Base-by-base conservation (phyloP, 2,113 vertebrate species). In the Ceyx cyanopectus region DNA sequence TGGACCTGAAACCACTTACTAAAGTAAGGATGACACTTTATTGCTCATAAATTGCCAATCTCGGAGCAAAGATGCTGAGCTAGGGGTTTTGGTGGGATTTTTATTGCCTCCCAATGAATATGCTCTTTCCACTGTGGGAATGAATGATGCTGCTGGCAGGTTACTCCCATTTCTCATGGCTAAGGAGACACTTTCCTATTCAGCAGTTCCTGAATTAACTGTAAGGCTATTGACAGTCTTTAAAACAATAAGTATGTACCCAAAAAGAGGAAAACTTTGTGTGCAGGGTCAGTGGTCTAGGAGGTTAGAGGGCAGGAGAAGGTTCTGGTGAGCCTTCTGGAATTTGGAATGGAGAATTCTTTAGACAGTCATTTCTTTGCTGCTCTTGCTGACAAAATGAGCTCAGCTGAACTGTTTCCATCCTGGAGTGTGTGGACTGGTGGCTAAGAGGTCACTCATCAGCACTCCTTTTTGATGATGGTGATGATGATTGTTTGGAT, bases 21-120 rank as follows among this genome's bases (percentile, higher is more conserved):
- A 20, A 73, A 81, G n/a, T 41, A 18, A 48, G 46, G 78, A 9
- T 85, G 81, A 45, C 27, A 56, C 70, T 91, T 91, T 46, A 21
- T 46, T 90, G 76, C 84, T 67, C 46, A 48, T 56, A 63, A 92
- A 74, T 69, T 51, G 51, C 24, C 37, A 76, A 3, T 60, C 60
- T 80, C 5, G 2, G 81, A 46, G 60, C 66, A 82, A 51, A 94
- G 46, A 48, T 91, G 93, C 87, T 94, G 94, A 85, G 79, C 12
- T n/a, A 2, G 16, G 72, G 20, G 0, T 85, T 88, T 84, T 79
- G 30, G 74, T 65, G 78, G 74, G 62, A 43, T 80, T 93, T 92
- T 90, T 81, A 73, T 85, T 43, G 7, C 41, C 37, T 92, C 77
- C 86, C 46, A 69, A 87, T 50, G 74, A 89, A 48, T 48, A 50